Percentiles rank a stretch among this genome's conserved stretches.
Conservation (phyloP, 2,888 invertebrate genomes). For the Heliconius charithonia region DNA sequence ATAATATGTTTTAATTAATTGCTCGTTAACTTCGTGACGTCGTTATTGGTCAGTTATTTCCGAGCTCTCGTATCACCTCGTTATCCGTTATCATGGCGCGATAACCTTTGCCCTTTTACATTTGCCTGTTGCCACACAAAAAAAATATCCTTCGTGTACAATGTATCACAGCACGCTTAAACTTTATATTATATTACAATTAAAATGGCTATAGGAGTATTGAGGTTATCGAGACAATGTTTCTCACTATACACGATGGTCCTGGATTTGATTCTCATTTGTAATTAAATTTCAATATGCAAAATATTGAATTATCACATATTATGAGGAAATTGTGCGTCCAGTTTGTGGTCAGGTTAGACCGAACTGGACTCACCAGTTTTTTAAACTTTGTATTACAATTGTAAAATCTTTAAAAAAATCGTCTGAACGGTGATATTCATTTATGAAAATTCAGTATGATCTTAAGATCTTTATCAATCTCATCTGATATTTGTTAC, state of each 20-base stretch:
- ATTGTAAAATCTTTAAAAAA: background rate
- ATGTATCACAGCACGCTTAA: background rate
- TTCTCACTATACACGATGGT: background rate
- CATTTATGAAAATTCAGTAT: background rate
- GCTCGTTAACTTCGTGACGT: background rate
- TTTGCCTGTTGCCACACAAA: background rate
- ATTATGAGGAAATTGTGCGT: background rate
- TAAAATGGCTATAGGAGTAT: background rate
- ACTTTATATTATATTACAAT: background rate
- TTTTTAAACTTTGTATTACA: background rate
- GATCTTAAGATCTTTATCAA: too few species aligned
- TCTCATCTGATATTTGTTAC: background rate
- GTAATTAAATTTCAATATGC: too few species aligned
- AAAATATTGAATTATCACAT: too few species aligned
- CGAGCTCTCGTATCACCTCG: background rate
- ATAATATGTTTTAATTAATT: constrained; percentile 11
- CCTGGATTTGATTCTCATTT: background rate
- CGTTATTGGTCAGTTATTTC: constrained; percentile 16
- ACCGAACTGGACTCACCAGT: background rate
- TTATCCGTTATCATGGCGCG: background rate
- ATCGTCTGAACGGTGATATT: background rate
- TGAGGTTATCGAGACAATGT: background rate
- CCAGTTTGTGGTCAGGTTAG: too few species aligned
- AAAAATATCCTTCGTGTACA: background rate
- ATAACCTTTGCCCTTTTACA: background rate